Evolutionary conservation across 1,140 invertebrate species (phyloP).

Genomic region (Leptinotarsa undecemlineata): DNA sequence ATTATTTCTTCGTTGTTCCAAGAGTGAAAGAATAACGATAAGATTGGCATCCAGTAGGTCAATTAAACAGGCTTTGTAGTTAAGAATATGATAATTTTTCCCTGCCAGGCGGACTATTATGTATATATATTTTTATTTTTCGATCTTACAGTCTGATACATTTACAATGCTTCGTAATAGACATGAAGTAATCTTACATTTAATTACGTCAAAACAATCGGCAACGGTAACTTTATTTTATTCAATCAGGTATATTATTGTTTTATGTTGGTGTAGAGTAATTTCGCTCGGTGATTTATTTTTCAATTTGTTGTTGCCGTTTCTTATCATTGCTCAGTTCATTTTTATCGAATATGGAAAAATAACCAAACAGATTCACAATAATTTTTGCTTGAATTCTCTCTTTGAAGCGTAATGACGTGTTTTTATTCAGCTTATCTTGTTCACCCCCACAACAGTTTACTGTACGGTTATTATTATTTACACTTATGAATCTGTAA

Average conservation of each 20-base stretch:
- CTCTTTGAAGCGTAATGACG: too few relatives aligned
- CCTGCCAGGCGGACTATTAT: background rate
- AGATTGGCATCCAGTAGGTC: conserved; percentile 1
- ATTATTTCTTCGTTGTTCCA: background rate
- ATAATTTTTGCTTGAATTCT: too few relatives aligned
- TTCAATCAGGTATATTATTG: background rate
- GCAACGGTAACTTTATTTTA: background rate
- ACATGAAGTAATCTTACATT: background rate
- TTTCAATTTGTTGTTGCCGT: background rate
- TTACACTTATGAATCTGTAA: background rate
- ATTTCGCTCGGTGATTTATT: background rate
- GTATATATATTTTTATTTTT: background rate
- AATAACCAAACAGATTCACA: too few relatives aligned
- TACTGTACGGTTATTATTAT: background rate
- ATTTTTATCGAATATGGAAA: too few relatives aligned
- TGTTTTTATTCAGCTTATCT: background rate
- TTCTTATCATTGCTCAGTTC: too few relatives aligned
- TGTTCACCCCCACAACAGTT: background rate
- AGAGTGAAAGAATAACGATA: background rate
- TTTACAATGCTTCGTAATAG: background rate
- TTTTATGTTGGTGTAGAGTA: background rate
- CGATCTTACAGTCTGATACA: background rate
- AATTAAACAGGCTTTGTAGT: background rate
- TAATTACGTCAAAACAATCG: background rate
- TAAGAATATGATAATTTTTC: background rate